Evolutionary conservation across 2,888 invertebrate genomes (phyloP).

Genomic region (Plutella xylostella): DNA sequence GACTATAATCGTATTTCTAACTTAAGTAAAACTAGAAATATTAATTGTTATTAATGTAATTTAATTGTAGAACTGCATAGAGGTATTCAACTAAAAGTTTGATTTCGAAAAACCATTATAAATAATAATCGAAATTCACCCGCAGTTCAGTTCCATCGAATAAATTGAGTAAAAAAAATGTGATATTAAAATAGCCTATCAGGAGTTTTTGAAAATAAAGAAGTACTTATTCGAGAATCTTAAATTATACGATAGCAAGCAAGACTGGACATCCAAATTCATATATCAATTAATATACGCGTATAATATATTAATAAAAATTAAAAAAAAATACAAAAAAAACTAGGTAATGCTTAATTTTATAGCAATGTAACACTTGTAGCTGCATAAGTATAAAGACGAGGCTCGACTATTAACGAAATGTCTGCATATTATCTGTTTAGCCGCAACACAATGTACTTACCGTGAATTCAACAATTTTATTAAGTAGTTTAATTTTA

Average conservation of each 20-base stretch:
- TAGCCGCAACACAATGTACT: too few species aligned
- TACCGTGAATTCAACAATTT: too few species aligned
- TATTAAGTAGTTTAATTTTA: too few species aligned
- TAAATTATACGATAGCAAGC: neutral
- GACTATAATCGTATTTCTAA: neutral
- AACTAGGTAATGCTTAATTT: neutral
- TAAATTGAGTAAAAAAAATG: neutral
- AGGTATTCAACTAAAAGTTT: neutral
- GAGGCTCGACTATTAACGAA: too few species aligned
- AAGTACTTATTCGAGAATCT: neutral
- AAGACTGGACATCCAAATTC: neutral
- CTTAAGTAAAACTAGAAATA: neutral
- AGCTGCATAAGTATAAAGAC: too few species aligned
- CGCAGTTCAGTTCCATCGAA: neutral
- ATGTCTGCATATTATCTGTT: too few species aligned
- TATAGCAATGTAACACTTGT: too few species aligned
- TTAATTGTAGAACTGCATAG: neutral
- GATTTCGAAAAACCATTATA: neutral
- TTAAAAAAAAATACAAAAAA: neutral
- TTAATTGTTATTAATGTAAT: neutral
- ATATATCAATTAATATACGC: neutral
- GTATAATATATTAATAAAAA: neutral
- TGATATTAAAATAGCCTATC: neutral
- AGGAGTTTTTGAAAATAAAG: neutral
- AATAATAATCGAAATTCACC: neutral